Base-by-base conservation (phyloP, 2,888 invertebrate genomes). In the Atethmia centrago region DNA sequence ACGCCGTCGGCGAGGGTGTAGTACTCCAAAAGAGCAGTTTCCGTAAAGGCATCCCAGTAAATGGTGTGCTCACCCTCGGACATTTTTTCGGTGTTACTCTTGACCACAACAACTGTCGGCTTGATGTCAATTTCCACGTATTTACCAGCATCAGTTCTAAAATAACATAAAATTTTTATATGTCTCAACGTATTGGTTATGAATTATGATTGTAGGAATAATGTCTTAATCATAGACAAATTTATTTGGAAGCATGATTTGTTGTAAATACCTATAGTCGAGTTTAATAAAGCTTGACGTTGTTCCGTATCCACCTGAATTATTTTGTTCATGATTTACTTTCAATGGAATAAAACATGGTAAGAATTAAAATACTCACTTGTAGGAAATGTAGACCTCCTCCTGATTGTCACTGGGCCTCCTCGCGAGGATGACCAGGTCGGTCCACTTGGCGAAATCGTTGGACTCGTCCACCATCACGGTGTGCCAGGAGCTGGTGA, bases 401-500 rank as follows among this genome's bases (percentile, higher is more conserved):
- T 93, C 92, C 59, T 93, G 87, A 25, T 93, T 89, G 16, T 90
- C 89, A 25, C 82, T 90, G 8, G 92, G 91, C 67, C 90, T 93
- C 83, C 92, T 93, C 2, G 93, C 92, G n/a, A 95, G 88, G 49
- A 95, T 92, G 25, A 94, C 95, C 63, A 92, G 85, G 74, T 94
- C 92, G 68, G 94, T 90, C 28, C 16, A 19, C 28, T 69, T 31
- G 25, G 16, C 66, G 40, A 87, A 86, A 71, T 91, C 74, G 74
- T 91, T 83, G 56, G 88, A 87, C 53, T 94, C 94, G 79, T 97
- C 96, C 51, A 97, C 96, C 90, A 97, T 92, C 74, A 97, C 95
- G 0, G 97, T 97, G 85, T 98, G 97, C 97, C 97, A 98, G 56
- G 96, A 96, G 87, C 90, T 88, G 10, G 87, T 95, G 92, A 88